Conservation (phyloP, 1,140 invertebrate genomes). For the Heliconius eleuchia region DNA sequence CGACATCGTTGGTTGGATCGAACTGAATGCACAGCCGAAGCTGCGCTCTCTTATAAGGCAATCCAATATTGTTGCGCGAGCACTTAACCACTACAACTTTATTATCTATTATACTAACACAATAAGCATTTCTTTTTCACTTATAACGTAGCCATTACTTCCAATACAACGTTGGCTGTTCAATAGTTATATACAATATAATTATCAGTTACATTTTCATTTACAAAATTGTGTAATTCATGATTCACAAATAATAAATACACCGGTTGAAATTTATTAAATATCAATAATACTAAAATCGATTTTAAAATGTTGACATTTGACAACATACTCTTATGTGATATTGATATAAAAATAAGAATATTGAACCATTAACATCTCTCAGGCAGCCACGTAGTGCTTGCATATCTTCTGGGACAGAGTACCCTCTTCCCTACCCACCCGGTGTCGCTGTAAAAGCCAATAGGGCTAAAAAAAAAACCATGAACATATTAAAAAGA, state of each 20-base stretch:
- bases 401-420: too few species aligned
- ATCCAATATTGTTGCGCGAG: slow-evolving; percentile 53
- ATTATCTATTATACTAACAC: background rate
- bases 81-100: slow-evolving; percentile 27
- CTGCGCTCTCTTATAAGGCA: slow-evolving; percentile 63
- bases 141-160: background rate
- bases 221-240: slow-evolving; percentile 38
- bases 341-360: background rate
- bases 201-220: slow-evolving; percentile 38
- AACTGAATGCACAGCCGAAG: slow-evolving; percentile 57
- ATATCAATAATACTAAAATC: background rate
- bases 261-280: background rate
- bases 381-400: too few species aligned
- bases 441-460: too few species aligned
- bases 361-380: background rate
- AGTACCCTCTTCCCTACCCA: too few species aligned
- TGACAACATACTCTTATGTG: background rate
- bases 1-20: slow-evolving; percentile 72
- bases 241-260: slow-evolving; percentile 22
- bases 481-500: too few species aligned
- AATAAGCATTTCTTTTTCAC: background rate
- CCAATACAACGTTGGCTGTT: background rate
- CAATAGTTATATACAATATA: slow-evolving; percentile 7
- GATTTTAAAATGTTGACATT: background rate
- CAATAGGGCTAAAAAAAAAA: too few species aligned